A percentile compares a stretch with the other conserved stretches of the same genome.
Conservation (phyloP, 2,888 invertebrate genomes). For the Elaeidobius kamerunicus region DNA sequence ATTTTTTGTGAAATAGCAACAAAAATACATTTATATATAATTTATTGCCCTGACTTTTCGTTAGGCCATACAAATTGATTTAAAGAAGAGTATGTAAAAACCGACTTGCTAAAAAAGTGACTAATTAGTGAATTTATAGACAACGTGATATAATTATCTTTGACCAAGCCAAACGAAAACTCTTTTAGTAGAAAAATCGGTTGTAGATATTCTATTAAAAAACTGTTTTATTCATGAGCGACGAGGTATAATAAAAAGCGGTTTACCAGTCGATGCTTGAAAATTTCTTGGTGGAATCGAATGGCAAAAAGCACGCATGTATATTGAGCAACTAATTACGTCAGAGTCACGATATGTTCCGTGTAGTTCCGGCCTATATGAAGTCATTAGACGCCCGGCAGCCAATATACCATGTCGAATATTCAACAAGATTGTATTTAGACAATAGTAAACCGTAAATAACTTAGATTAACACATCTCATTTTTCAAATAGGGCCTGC, state of each 20-base stretch:
- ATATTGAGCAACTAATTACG: slow-evolving; percentile 27
- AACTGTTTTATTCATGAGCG: slow-evolving; percentile 25
- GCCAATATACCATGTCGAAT: slow-evolving; percentile 10
- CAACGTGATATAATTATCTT: slow-evolving; percentile 2
- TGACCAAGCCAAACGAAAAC: neutral
- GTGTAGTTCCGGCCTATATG: slow-evolving; percentile 24
- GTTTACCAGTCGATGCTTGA: slow-evolving; percentile 19
- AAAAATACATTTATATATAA: too few species aligned
- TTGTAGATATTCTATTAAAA: slow-evolving; percentile 19
- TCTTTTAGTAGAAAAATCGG: slow-evolving; percentile 3
- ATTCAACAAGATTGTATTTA: slow-evolving; percentile 5
- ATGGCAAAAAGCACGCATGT: slow-evolving; percentile 27
- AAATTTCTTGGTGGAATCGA: slow-evolving; percentile 12
- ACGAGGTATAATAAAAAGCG: slow-evolving; percentile 21
- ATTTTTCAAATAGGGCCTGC: too few species aligned
- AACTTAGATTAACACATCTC: too few species aligned
- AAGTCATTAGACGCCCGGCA: slow-evolving; percentile 26
- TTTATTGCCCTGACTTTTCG: too few species aligned
- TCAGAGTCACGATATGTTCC: slow-evolving; percentile 30
- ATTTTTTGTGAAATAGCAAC: too few species aligned
- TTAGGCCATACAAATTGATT: too few species aligned
- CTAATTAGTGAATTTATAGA: too few species aligned
- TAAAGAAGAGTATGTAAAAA: too few species aligned
- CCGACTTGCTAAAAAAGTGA: too few species aligned
- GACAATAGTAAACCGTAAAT: slow-evolving; percentile 2